Percentiles rank a stretch among this genome's conserved stretches.
phyloP scores from a whole-genome alignment of 2,113 vertebrate species.

The Triplophysa tibetana region DNA sequence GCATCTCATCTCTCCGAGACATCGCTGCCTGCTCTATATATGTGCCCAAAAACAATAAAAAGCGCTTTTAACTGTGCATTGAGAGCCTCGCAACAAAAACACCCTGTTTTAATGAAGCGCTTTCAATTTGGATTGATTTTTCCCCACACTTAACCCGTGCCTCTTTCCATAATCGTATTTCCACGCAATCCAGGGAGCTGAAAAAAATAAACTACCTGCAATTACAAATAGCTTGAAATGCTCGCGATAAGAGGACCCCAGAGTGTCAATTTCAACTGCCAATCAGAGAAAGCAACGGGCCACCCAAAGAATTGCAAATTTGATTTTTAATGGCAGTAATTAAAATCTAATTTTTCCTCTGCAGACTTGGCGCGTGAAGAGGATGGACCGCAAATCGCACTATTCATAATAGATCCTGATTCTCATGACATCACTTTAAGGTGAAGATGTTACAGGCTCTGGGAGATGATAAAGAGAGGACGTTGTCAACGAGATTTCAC shows the following conservation, averaged over 20 bases:
- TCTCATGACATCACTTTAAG: conserved; percentile 67
- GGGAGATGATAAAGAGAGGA: conserved; percentile 44
- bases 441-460: conserved; percentile 60
- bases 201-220: conserved; percentile 92
- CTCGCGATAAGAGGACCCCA: conserved; percentile 90
- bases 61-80: conserved; percentile 82
- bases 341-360: conserved; percentile 92
- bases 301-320: conserved; percentile 98
- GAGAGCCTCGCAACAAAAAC: conserved; percentile 87
- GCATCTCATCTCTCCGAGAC: conserved; percentile 57
- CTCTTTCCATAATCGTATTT: conserved; percentile 93
- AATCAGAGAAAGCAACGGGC: conserved; percentile 93
- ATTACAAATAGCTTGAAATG: conserved; percentile 98
- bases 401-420: conserved; percentile 67
- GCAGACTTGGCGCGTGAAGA: conserved; percentile 78
- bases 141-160: conserved; percentile 88
- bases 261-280: conserved; percentile 99
- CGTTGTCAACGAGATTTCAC: conserved; percentile 30
- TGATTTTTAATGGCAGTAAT: conserved; percentile 99
- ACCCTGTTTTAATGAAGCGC: conserved; percentile 91
- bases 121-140: conserved; percentile 95
- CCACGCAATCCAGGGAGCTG: conserved; percentile 88
- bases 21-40: conserved; percentile 80
- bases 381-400: conserved; percentile 76
- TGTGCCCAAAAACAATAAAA: conserved; percentile 85